Evolutionary conservation across 2,113 vertebrate genomes (phyloP).

Genomic region (Oreochromis aureus): DNA sequence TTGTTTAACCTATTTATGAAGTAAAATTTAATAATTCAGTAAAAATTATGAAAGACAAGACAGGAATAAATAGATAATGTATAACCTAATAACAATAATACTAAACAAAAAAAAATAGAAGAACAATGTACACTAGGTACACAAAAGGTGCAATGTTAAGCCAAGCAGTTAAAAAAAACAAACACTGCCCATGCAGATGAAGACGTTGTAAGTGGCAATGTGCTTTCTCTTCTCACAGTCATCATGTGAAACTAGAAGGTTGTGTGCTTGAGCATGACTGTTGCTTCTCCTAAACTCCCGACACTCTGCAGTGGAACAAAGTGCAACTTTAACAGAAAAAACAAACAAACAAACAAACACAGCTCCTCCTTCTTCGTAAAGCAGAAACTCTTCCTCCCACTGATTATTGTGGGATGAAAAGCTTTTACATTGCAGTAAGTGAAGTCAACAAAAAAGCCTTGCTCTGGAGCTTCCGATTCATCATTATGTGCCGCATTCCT

Average conservation of each 20-base stretch:
- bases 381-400: background rate
- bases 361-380: background rate
- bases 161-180: background rate
- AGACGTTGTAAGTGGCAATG: background rate
- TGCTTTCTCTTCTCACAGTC: background rate
- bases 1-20: background rate
- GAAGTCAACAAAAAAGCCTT: background rate
- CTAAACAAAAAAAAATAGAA: background rate
- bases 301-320: constrained; percentile 6
- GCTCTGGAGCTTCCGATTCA: constrained; percentile 17
- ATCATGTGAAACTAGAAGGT: constrained; percentile 10
- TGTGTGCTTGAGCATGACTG: background rate
- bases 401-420: background rate
- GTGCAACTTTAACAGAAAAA: background rate
- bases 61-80: background rate
- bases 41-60: background rate
- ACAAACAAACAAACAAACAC: background rate
- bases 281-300: background rate
- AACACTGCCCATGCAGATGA: background rate
- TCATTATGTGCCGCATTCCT: constrained; percentile 55
- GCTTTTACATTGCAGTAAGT: constrained; percentile 3
- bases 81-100: background rate
- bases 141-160: background rate
- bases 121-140: background rate
- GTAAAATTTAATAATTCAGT: background rate